phyloP scores from a whole-genome alignment of 1,140 invertebrate genomes.

The Goniozus legneri region DNA sequence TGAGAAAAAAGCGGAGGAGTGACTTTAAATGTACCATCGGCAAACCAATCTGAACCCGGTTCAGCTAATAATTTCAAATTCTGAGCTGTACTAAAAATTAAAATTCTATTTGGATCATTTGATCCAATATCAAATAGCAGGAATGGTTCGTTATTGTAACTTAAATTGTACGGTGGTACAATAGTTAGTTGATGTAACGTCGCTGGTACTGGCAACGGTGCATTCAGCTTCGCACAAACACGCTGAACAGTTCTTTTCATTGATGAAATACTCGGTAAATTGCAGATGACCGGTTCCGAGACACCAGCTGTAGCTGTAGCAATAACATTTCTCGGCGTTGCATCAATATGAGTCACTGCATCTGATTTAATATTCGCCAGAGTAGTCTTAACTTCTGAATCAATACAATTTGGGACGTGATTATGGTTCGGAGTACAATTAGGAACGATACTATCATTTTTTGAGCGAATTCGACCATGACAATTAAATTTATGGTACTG shows the following conservation, averaged over 20 bases:
- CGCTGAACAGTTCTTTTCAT: not conserved
- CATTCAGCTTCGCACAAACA: not conserved
- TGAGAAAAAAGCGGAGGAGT: slow-evolving; percentile 10
- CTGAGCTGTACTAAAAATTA: not conserved
- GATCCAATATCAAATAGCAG: not conserved
- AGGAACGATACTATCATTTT: not conserved
- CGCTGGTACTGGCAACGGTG: not conserved
- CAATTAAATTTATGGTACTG: not conserved
- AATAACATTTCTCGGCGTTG: not conserved
- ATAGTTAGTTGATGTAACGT: not conserved
- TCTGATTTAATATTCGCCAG: not conserved
- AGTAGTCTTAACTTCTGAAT: not conserved
- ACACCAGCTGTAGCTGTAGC: not conserved
- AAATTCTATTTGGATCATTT: not conserved
- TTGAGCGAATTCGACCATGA: not conserved
- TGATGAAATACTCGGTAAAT: not conserved
- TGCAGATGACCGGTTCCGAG: not conserved
- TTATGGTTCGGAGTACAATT: not conserved
- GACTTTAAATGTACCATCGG: slow-evolving; percentile 11
- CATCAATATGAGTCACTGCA: not conserved
- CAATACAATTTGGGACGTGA: not conserved
- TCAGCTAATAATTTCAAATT: not conserved
- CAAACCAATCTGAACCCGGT: slow-evolving; percentile 9
- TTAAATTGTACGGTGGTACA: not conserved
- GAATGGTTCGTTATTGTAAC: not conserved